A percentile compares a stretch with the other conserved stretches of the same genome.
Evolutionary conservation across 2,113 vertebrate genomes (phyloP).

Genomic region (Erythrocercus mccallii): DNA sequence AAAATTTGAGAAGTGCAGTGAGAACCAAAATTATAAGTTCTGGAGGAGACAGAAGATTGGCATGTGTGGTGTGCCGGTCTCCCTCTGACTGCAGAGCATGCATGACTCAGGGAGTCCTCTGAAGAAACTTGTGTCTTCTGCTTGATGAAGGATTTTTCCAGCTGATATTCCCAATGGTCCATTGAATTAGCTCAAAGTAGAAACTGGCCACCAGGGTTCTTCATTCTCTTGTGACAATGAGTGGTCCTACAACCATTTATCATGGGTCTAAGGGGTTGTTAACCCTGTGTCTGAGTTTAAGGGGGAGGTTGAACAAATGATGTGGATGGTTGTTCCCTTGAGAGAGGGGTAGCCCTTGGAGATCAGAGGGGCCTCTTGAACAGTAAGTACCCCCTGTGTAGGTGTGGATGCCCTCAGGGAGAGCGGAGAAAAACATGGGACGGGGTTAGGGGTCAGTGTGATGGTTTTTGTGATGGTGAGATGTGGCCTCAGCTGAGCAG

Average conservation of each 20-base stretch:
- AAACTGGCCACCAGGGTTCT: background rate
- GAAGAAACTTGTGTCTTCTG: background rate
- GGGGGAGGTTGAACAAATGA: background rate
- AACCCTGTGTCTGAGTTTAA: background rate
- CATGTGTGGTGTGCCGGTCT: background rate
- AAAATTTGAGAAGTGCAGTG: background rate
- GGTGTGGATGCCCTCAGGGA: background rate
- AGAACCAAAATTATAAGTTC: background rate
- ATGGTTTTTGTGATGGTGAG: background rate
- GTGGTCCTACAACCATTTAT: background rate
- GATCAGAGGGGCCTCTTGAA: background rate
- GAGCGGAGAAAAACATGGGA: accelerated
- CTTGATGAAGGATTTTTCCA: background rate
- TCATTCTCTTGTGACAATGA: background rate
- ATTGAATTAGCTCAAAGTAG: background rate
- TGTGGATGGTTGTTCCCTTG: background rate
- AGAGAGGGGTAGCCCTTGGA: background rate
- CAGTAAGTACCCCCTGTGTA: background rate
- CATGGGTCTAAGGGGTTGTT: background rate
- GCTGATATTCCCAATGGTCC: background rate
- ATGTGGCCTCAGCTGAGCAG: background rate
- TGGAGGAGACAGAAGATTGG: background rate
- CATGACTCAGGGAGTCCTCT: background rate
- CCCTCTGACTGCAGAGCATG: background rate
- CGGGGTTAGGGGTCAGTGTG: background rate